Conservation (phyloP, 2,113 vertebrate species). For the Nibea albiflora region DNA sequence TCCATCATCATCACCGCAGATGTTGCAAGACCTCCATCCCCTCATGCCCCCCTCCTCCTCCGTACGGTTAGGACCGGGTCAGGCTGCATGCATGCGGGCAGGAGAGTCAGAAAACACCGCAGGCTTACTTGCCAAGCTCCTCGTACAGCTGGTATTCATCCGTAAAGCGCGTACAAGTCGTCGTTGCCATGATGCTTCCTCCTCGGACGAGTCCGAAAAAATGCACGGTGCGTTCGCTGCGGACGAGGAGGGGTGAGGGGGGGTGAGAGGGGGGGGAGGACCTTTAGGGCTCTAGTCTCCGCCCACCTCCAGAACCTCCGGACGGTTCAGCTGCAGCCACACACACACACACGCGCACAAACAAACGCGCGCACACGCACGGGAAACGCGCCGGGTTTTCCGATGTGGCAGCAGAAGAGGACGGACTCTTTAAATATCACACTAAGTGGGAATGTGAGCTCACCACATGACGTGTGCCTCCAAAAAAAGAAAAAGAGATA, state of each 20-base stretch:
- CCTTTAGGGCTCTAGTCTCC: conserved; percentile 57
- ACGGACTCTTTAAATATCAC: conserved; percentile 58
- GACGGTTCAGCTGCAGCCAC: conserved; percentile 48
- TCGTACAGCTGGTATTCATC: conserved; percentile 96
- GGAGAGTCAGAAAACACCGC: conserved; percentile 6
- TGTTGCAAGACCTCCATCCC: conserved; percentile 40
- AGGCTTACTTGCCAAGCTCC: conserved; percentile 96
- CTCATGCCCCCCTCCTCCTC: neutral
- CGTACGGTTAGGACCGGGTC: conserved; percentile 9
- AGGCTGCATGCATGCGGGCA: conserved; percentile 38
- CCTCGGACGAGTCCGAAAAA: conserved; percentile 56
- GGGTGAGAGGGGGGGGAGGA: conserved; percentile 24
- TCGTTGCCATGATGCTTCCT: conserved; percentile 88
- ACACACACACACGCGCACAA: neutral
- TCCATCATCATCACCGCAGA: conserved; percentile 40
- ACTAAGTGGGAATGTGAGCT: conserved; percentile 31
- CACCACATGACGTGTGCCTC: conserved; percentile 46
- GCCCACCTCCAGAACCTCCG: conserved; percentile 69
- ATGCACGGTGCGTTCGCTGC: conserved; percentile 59
- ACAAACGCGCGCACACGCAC: neutral
- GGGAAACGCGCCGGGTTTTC: neutral
- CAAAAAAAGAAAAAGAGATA: neutral
- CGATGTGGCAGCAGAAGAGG: conserved; percentile 19
- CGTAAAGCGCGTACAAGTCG: conserved; percentile 94
- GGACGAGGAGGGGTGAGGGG: conserved; percentile 21